Evolutionary conservation across 2,888 invertebrate genomes (phyloP).

Genomic region (Aradus depressus): DNA sequence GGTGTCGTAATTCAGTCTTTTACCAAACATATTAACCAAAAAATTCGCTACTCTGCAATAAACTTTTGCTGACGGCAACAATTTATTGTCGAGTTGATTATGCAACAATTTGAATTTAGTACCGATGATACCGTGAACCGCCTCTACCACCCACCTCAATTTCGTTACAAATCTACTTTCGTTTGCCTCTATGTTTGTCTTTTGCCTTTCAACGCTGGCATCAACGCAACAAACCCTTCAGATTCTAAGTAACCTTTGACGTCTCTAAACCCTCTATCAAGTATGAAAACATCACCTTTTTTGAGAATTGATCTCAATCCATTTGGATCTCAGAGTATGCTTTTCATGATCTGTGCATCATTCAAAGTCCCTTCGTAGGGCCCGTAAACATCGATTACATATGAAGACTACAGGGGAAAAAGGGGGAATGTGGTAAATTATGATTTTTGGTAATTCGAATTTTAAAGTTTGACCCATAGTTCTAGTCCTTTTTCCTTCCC

Average conservation of each 20-base stretch:
- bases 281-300: slow-evolving; percentile 27
- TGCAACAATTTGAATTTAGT: slow-evolving; percentile 28
- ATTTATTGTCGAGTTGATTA: slow-evolving; percentile 27
- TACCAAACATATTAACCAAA: slow-evolving; percentile 25
- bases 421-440: too few relatives aligned
- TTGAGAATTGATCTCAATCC: slow-evolving; percentile 25
- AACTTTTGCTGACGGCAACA: slow-evolving; percentile 15
- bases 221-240: slow-evolving; percentile 27
- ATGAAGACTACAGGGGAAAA: too few relatives aligned
- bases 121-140: slow-evolving; percentile 26
- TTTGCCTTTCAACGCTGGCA: slow-evolving; percentile 32
- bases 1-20: slow-evolving; percentile 25
- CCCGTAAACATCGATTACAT: slow-evolving; percentile 29
- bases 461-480: too few relatives aligned
- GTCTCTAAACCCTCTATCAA: slow-evolving; percentile 32
- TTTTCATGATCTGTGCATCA: slow-evolving; percentile 31
- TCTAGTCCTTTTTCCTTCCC: too few relatives aligned
- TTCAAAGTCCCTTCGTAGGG: slow-evolving; percentile 29
- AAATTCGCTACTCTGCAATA: slow-evolving; percentile 25
- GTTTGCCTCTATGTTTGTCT: slow-evolving; percentile 26
- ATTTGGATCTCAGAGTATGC: slow-evolving; percentile 23
- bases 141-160: slow-evolving; percentile 28
- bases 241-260: too few relatives aligned
- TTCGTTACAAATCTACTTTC: slow-evolving; percentile 27
- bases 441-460: too few relatives aligned